Percentiles rank a stretch among this genome's conserved stretches.
Conservation (phyloP, 2,113 vertebrate species). For the Uria lomvia region DNA sequence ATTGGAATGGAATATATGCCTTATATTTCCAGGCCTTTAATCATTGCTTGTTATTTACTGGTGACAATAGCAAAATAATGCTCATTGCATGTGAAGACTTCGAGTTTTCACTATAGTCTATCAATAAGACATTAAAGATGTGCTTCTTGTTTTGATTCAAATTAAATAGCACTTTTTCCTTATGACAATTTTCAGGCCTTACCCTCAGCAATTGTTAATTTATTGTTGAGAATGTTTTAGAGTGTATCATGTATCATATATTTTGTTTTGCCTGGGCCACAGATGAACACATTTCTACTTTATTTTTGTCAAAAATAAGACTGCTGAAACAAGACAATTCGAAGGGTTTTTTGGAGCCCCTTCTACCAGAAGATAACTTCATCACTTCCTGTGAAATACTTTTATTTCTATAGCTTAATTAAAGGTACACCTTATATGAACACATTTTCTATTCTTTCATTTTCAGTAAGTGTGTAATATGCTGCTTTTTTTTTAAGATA, state of each 20-base stretch:
- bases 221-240: background rate
- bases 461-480: background rate
- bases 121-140: background rate
- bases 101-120: background rate
- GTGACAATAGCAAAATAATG: background rate
- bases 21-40: background rate
- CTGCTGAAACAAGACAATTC: background rate
- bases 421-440: background rate
- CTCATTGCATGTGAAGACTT: background rate
- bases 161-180: background rate
- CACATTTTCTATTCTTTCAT: background rate
- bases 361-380: background rate
- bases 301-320: background rate
- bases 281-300: background rate
- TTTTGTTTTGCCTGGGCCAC: background rate
- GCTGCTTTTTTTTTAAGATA: background rate
- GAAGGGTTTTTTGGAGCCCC: background rate
- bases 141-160: background rate
- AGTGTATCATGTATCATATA: background rate
- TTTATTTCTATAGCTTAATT: background rate
- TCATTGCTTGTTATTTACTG: background rate
- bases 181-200: background rate
- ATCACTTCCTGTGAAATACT: background rate
- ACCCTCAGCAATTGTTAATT: background rate
- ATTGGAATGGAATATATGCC: too few species aligned